phyloP scores from a whole-genome alignment of 2,888 invertebrate genomes.

The Phytoseiulus persimilis region DNA sequence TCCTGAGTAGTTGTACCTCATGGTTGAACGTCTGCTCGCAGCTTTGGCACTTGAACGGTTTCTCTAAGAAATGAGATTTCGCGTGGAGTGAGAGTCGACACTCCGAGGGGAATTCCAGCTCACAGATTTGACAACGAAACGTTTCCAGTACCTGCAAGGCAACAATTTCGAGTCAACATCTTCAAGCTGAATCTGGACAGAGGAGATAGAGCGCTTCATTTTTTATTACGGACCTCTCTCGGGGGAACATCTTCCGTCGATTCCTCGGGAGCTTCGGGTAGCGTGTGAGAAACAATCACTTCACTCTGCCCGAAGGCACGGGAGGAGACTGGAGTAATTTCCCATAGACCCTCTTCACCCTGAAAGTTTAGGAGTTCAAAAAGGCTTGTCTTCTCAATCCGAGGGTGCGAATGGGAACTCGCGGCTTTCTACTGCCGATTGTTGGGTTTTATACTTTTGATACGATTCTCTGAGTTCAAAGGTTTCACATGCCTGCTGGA shows the following conservation, averaged over 20 bases:
- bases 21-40: conserved; percentile 65
- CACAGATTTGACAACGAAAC: conserved; percentile 55
- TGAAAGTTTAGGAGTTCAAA: not conserved
- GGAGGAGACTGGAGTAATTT: not conserved
- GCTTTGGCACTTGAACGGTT: conserved; percentile 55
- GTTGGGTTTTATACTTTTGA: no score
- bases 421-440: no score
- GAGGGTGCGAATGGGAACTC: no score
- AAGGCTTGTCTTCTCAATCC: no score
- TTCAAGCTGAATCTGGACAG: no score
- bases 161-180: no score
- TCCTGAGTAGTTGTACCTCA: conserved; percentile 55
- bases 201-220: no score
- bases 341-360: not conserved
- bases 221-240: not conserved
- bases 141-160: conserved; percentile 44
- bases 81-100: conserved; percentile 54
- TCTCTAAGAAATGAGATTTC: conserved; percentile 56
- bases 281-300: not conserved
- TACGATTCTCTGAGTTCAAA: no score
- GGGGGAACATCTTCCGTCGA: not conserved
- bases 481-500: conserved; percentile 22
- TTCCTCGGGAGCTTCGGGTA: not conserved
- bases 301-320: not conserved
- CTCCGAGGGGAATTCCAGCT: conserved; percentile 54